Base-by-base conservation (phyloP, 2,797 vertebrate genomes). In the Tauraco hartlaubi region DNA sequence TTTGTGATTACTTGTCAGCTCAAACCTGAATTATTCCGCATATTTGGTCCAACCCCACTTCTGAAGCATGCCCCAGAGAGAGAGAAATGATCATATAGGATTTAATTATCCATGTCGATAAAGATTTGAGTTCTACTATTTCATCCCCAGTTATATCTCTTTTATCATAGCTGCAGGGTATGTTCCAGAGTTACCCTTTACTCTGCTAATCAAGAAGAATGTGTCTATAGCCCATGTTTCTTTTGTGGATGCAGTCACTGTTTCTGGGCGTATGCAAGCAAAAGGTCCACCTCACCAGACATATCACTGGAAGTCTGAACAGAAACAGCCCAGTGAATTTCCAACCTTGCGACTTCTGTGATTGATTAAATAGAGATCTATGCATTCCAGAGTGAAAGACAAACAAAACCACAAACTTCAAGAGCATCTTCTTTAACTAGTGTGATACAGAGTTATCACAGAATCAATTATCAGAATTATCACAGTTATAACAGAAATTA, bases 1-100 rank as follows among this genome's bases (percentile, higher is more conserved):
- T 88, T 81, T 84, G 18, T 88, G 88, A 78, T 86, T 88, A 54
- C 69, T 92, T 90, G 77, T 92, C 61, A 81, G 29, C 78, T 77
- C 58, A 69, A 59, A 78, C n/a, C 25, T 75, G 76, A 95, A 62
- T 90, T 90, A 75, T 92, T 94, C 73, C 3, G 0, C 11, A 2
- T 76, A 84, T 66, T 90, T 88, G n/a, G 62, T 84, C 73, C 66
- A 88, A 78, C 25, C 41, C 23, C 31, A 46, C 12, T 88, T 84
- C 66, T 92, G 73, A 82, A 92, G 72, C 20, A 63, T 83, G 49
- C 23, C 51, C 59, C 23, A 39, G 87, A 86, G 87, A 84, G 37
- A 80, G 6, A 68, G 23, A 63, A 90, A 84, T 69, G 39, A 72
- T 88, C 69, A n/a, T 35, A n/a, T 4, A 51, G 37, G 43, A 59